Evolutionary conservation across 2,113 vertebrate genomes (phyloP).

Genomic region (Osmerus eperlanus): DNA sequence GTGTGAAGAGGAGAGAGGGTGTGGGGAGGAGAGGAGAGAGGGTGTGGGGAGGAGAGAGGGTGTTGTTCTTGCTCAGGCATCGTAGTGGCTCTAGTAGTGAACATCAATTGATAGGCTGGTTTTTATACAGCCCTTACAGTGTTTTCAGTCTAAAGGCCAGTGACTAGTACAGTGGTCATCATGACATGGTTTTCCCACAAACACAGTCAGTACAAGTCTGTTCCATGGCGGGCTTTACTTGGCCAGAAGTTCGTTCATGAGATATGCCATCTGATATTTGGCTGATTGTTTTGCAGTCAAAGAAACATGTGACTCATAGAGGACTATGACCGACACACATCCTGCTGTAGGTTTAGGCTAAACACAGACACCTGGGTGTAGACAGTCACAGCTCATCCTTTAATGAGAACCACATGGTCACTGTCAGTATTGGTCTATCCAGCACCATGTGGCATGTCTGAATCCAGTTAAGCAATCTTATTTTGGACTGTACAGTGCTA

Average conservation of each 20-base stretch:
- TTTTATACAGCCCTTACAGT: no score
- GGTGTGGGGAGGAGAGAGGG: neutral
- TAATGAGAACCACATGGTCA: constrained; percentile 61
- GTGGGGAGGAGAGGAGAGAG: no score
- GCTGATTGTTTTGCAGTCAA: no score
- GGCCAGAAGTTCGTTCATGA: no score
- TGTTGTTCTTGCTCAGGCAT: neutral
- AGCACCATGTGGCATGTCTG: constrained; percentile 46
- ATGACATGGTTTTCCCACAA: no score
- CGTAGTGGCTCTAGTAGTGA: no score
- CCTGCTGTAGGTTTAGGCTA: neutral
- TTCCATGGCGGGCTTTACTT: no score
- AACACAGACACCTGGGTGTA: constrained; percentile 32
- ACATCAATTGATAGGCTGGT: no score
- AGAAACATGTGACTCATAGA: no score
- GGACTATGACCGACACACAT: neutral
- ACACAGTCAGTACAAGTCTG: no score
- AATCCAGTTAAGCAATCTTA: constrained; percentile 22
- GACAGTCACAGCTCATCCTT: constrained; percentile 20
- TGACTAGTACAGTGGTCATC: neutral
- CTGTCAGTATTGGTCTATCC: constrained; percentile 44
- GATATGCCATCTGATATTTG: no score
- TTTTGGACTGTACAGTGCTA: constrained; percentile 28
- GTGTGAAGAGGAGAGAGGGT: neutral
- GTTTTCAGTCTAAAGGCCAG: no score